A percentile compares a stretch with the other conserved stretches of the same genome.
Evolutionary conservation across 2,888 invertebrate genomes (phyloP).

Genomic region (Plutella xylostella): DNA sequence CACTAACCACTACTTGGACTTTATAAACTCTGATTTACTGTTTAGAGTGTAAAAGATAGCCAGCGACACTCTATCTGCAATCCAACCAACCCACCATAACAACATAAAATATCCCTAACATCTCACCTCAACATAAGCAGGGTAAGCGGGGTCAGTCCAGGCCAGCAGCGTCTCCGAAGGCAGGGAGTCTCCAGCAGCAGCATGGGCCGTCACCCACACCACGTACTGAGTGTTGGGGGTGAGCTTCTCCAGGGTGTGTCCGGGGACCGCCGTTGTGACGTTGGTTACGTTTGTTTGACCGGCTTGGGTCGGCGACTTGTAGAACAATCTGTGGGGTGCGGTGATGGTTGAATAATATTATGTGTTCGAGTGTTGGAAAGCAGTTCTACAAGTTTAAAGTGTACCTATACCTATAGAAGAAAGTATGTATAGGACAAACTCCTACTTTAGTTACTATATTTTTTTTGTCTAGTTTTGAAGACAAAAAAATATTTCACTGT

Average conservation of each 20-base stretch:
- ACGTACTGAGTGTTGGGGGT: slow-evolving; percentile 87
- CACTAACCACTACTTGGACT: too few species aligned
- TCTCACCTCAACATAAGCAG: slow-evolving; percentile 85
- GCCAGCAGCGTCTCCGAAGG: slow-evolving; percentile 86
- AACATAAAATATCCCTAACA: too few species aligned
- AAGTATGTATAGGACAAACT: too few species aligned
- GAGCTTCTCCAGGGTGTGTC: slow-evolving; percentile 77
- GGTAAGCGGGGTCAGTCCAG: slow-evolving; percentile 90
- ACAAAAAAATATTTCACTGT: too few species aligned
- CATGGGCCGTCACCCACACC: slow-evolving; percentile 79
- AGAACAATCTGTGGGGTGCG: slow-evolving; percentile 69
- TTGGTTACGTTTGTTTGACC: slow-evolving; percentile 71
- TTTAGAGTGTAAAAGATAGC: too few species aligned
- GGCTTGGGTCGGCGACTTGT: slow-evolving; percentile 69
- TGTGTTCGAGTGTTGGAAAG: not conserved
- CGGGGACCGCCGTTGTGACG: slow-evolving; percentile 76
- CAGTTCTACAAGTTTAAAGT: not conserved
- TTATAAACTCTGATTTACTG: too few species aligned
- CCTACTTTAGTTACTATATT: too few species aligned
- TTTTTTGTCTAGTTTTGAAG: too few species aligned
- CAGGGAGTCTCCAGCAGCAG: slow-evolving; percentile 75
- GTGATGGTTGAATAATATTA: not conserved
- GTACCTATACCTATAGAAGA: too few species aligned
- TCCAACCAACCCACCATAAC: too few species aligned
- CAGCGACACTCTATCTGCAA: too few species aligned